These are phyloP conservation scores for Teleogryllus occipitalis DNA, from an alignment of 1,140 invertebrate genomes.

Conservation along the genomic window DNA sequence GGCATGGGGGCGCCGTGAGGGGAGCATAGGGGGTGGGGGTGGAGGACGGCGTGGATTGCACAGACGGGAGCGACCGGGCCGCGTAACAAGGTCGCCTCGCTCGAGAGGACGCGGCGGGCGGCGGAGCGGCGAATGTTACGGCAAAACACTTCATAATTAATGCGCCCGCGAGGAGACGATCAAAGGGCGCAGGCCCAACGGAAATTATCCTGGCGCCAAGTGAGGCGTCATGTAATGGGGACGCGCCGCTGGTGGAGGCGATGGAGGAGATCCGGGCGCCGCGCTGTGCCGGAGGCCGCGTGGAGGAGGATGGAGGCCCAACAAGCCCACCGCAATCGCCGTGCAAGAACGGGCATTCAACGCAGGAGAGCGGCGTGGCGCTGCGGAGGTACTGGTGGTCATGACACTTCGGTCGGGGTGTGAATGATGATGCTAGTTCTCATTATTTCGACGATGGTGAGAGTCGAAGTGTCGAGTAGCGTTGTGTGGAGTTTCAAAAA, in stretches of 20 bases:
- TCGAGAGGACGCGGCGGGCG: too few species aligned
- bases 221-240: background rate
- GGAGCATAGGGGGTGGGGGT: background rate
- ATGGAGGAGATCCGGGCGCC: background rate
- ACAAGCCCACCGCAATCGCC: background rate
- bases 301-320: background rate
- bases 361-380: too few species aligned
- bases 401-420: too few species aligned
- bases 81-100: background rate
- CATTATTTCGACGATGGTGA: too few species aligned
- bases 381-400: too few species aligned
- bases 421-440: too few species aligned
- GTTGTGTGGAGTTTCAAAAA: too few species aligned
- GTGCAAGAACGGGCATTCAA: too few species aligned
- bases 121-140: background rate
- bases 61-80: too few species aligned
- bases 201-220: constrained; percentile 3
- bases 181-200: background rate
- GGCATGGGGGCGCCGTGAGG: background rate
- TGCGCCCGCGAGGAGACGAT: background rate
- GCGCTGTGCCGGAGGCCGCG: background rate
- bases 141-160: constrained; percentile 1
- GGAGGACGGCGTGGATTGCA: background rate
- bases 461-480: too few species aligned
- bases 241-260: background rate